phyloP scores from a whole-genome alignment of 1,140 invertebrate species.

The Musca vetustissima region DNA sequence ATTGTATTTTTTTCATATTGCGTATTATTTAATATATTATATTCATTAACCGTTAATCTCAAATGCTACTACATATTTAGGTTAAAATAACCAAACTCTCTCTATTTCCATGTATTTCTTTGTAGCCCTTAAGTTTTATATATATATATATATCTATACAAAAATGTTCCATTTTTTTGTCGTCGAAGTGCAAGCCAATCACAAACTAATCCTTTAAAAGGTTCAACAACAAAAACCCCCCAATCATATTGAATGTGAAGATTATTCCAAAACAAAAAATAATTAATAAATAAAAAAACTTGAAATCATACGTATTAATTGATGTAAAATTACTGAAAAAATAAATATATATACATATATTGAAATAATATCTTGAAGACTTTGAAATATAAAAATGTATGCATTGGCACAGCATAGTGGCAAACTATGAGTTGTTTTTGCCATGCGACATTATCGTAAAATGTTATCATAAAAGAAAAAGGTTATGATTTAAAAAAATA shows the following conservation, averaged over 20 bases:
- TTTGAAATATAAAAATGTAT: too few species aligned
- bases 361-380: constrained; percentile 1
- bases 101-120: too few species aligned
- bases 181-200: background rate
- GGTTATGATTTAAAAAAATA: too few species aligned
- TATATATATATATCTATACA: background rate
- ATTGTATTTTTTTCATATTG: too few species aligned
- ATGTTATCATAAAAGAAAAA: too few species aligned
- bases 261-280: constrained; percentile 4
- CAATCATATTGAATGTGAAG: constrained; percentile 1
- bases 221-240: background rate
- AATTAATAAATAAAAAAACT: constrained; percentile 6
- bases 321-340: constrained; percentile 16
- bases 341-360: background rate
- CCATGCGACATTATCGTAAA: too few species aligned
- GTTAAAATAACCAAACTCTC: too few species aligned
- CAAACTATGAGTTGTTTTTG: too few species aligned
- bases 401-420: too few species aligned
- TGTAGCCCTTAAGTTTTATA: background rate
- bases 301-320: constrained; percentile 16
- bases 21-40: too few species aligned
- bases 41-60: too few species aligned
- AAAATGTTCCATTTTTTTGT: background rate
- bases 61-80: too few species aligned
- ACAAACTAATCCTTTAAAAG: constrained; percentile 17